Evolutionary conservation across 2,797 vertebrate species (phyloP), one percentile per base, ranked within the genome.

Genomic region (Platyrinchus mystaceus): DNA sequence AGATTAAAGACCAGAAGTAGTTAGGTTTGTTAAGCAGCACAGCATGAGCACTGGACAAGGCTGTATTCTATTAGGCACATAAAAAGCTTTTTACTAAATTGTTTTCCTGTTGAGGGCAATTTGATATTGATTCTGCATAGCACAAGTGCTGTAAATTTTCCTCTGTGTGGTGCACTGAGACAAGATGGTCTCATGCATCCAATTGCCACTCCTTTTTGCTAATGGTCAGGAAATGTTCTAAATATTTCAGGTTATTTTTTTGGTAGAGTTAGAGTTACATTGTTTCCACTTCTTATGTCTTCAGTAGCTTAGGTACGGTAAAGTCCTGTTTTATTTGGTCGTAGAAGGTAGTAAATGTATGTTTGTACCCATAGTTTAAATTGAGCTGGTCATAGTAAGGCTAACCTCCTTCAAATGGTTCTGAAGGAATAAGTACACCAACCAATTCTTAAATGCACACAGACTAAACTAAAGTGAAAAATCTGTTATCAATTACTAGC

Each of bases 81-180:
- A 53, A 4, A 84, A 53, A 94, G n/a, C 22, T 77, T 94, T 88
- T 66, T 75, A 80, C 59, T 62, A 75, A 90, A 82, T 91, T 53
- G 37, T 84, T 92, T 87, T 91, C 47, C 84, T 90, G 17, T 84
- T 78, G 80, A 90, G 75, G 66, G 85, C 83, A 76, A 86, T 89
- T 93, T 90, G 68, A 79, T 69, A 74, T 2, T 87, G 94, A 77
- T 85, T 75, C 60, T 91, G 32, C 79, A 58, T 95, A 85, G 79
- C 93, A 82, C 84, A 76, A 89, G 89, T 97, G 95, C 90, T 96
- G 93, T 96, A 81, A 56, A 79, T 96, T 94, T 77, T 63, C 44
- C 55, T 82, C 22, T 34, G 23, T 97, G 75, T 92, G 71, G 84
- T 92, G 82, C 85, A 93, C 80, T 96, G 93, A 88, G 84, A 84